Evolutionary conservation across 2,113 vertebrate genomes (phyloP).

Genomic region (Neogobius melanostomus): DNA sequence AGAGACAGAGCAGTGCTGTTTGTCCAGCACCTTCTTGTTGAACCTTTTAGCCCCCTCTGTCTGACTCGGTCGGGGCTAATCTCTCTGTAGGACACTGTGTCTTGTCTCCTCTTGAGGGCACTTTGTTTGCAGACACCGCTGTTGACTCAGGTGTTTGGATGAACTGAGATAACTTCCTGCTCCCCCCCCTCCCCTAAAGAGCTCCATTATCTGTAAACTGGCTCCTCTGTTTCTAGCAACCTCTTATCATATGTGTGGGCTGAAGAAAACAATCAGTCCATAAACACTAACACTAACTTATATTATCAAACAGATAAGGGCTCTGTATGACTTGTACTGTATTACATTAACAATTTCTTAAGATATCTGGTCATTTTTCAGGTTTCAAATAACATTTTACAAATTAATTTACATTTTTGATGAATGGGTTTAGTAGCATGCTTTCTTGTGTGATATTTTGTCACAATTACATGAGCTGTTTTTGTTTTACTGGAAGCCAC

Average conservation of each 20-base stretch:
- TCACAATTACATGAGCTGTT: neutral
- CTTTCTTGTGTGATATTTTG: neutral
- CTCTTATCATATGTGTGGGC: neutral
- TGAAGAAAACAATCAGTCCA: neutral
- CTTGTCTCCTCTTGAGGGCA: slow-evolving; percentile 37
- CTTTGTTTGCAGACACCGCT: slow-evolving; percentile 65
- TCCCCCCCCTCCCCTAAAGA: slow-evolving; percentile 13
- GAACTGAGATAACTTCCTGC: slow-evolving; percentile 55
- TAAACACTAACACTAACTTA: neutral
- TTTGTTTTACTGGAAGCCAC: neutral
- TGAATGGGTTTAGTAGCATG: too few relatives aligned
- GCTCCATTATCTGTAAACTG: slow-evolving; percentile 2
- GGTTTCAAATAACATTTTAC: neutral
- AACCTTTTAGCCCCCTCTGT: slow-evolving; percentile 21
- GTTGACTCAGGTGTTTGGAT: slow-evolving; percentile 78
- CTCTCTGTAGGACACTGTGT: slow-evolving; percentile 47
- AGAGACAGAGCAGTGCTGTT: slow-evolving; percentile 25
- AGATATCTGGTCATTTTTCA: neutral
- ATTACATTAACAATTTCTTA: neutral
- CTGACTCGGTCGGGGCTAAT: neutral
- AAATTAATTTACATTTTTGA: neutral
- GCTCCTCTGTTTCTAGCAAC: slow-evolving; percentile 10
- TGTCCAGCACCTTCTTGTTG: slow-evolving; percentile 50
- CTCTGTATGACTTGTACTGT: neutral
- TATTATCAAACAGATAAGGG: neutral